These are phyloP conservation scores for Caenorhabditis zanzibari DNA, from an alignment of 2,888 invertebrate species.

Conservation along the genomic window DNA sequence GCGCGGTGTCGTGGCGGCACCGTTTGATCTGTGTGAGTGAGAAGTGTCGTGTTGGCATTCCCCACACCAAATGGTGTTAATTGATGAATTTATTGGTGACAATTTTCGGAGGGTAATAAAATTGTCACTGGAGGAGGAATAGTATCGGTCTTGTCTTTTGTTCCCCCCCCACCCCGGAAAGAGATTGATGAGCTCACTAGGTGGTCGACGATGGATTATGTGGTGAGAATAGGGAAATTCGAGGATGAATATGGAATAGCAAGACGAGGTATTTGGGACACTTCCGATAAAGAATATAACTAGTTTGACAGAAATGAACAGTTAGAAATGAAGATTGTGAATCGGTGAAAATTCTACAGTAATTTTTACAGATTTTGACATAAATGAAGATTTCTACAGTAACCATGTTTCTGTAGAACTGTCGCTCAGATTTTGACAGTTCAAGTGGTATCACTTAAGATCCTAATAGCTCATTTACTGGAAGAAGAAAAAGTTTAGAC, in stretches of 20 bases:
- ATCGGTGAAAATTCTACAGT: no score
- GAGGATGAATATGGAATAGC: background rate
- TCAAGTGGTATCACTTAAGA: no score
- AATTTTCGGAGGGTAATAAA: slow-evolving; percentile 17
- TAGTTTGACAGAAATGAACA: no score
- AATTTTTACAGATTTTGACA: no score
- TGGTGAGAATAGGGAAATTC: background rate
- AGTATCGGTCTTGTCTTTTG: slow-evolving; percentile 5
- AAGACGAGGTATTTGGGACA: background rate
- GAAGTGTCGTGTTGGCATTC: slow-evolving; percentile 22
- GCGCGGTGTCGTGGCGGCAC: background rate
- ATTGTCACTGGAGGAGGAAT: slow-evolving; percentile 18
- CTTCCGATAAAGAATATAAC: background rate
- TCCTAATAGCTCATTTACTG: no score
- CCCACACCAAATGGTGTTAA: slow-evolving; percentile 40
- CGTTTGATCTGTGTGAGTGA: slow-evolving; percentile 5
- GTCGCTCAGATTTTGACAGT: no score
- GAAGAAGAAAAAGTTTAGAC: no score
- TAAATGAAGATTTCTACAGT: no score
- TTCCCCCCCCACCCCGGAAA: slow-evolving; percentile 16
- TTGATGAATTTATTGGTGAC: slow-evolving; percentile 47
- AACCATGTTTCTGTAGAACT: no score
- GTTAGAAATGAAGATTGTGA: no score
- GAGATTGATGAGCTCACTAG: slow-evolving; percentile 46
- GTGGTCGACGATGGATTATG: slow-evolving; percentile 16